Conservation (phyloP, 2,888 invertebrate species). For the Limnephilus lunatus region DNA sequence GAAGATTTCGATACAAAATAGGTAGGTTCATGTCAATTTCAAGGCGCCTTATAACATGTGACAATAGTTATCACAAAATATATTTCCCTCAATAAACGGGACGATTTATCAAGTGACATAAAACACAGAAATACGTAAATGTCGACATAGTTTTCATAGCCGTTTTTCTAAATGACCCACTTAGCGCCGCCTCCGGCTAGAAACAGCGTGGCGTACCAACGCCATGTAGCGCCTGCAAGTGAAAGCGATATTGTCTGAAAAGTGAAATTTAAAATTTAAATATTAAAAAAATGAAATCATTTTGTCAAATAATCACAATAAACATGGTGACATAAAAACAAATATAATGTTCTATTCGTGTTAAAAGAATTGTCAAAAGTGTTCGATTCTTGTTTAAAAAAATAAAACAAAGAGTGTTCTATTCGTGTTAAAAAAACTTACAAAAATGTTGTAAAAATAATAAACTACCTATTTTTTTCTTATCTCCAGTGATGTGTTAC, state of each 20-base stretch:
- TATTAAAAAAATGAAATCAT: not conserved
- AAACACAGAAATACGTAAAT: slow-evolving; percentile 45
- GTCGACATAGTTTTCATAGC: not conserved
- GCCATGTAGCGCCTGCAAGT: slow-evolving; percentile 1
- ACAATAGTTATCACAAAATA: slow-evolving; percentile 41
- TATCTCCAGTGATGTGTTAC: not conserved
- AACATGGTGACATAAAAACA: not conserved
- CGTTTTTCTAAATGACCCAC: not conserved
- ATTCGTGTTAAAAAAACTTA: not conserved
- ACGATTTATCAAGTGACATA: slow-evolving; percentile 44
- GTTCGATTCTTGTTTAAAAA: not conserved
- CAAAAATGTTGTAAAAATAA: not conserved
- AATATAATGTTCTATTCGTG: not conserved
- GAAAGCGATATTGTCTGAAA: not conserved
- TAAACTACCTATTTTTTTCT: not conserved
- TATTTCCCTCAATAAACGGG: slow-evolving; percentile 50
- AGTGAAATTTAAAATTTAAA: not conserved
- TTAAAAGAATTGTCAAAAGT: slow-evolving; percentile 1
- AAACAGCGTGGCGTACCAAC: not conserved
- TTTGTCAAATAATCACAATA: not conserved
- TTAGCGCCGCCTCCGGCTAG: not conserved
- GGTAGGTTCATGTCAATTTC: too few species aligned
- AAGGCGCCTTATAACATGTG: not conserved
- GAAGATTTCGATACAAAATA: not conserved
- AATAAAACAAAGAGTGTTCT: not conserved